Conservation (phyloP, 2,888 invertebrate genomes). For the Drosophila cognata region DNA sequence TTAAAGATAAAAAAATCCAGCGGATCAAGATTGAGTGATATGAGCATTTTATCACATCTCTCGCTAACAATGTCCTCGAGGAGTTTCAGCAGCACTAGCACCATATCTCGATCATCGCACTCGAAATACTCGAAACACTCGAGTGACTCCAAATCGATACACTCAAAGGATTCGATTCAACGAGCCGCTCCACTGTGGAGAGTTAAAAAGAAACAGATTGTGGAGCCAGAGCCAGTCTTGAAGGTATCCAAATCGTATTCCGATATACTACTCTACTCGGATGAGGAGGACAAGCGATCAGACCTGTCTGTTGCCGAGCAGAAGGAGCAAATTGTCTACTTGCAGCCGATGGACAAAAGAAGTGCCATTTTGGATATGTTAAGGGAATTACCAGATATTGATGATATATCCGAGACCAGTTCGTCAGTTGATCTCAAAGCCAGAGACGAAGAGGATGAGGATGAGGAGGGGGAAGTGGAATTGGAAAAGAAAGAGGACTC, state of each 20-base stretch:
- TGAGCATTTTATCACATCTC: not conserved
- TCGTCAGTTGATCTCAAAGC: not conserved
- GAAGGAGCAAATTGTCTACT: accelerated
- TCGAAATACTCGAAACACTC: not conserved
- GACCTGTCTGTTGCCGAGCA: not conserved
- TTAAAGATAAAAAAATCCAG: not conserved
- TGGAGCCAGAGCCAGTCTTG: not conserved
- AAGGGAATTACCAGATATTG: conserved; percentile 11
- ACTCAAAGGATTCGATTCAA: not conserved
- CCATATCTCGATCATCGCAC: not conserved
- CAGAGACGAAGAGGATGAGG: not conserved
- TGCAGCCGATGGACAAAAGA: not conserved
- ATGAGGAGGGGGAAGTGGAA: not conserved
- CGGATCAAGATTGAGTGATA: not conserved
- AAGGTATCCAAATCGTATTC: not conserved
- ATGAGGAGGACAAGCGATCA: no score
- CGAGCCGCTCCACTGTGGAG: not conserved
- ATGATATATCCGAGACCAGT: conserved; percentile 15
- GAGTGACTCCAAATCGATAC: not conserved
- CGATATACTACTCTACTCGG: not conserved
- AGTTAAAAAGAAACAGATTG: not conserved
- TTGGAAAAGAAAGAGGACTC: not conserved
- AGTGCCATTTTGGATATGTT: not conserved
- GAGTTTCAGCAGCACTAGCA: not conserved
- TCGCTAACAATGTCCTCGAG: not conserved